Percentiles rank a stretch among this genome's conserved stretches.
Evolutionary conservation across 2,888 invertebrate species (phyloP).

Genomic region (Meandrusa payeni): DNA sequence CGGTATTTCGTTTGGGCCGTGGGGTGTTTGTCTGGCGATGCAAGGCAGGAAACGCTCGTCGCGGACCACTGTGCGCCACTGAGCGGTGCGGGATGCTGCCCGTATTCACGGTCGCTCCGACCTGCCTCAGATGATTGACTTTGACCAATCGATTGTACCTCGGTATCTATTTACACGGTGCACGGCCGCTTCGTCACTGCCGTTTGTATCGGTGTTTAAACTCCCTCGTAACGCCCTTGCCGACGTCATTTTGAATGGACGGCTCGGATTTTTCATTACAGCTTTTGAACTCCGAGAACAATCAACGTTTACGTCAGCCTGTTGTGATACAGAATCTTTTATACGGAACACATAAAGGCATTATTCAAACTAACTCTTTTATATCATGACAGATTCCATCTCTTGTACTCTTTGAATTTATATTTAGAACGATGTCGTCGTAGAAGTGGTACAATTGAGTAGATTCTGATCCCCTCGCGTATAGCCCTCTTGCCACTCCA

Average conservation of each 20-base stretch:
- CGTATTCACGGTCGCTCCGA: conserved; percentile 75
- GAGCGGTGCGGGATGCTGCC: conserved; percentile 49
- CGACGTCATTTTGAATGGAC: conserved; percentile 46
- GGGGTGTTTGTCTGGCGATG: conserved; percentile 19
- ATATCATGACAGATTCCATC: too few species aligned
- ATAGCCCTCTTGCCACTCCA: conserved; percentile 31
- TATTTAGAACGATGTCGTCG: conserved; percentile 14
- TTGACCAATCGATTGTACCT: conserved; percentile 66
- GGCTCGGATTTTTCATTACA: conserved; percentile 40
- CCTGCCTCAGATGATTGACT: conserved; percentile 72
- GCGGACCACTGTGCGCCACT: conserved; percentile 62
- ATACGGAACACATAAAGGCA: too few species aligned
- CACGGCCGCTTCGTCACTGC: conserved; percentile 47
- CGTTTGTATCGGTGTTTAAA: conserved; percentile 42
- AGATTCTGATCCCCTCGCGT: conserved; percentile 22
- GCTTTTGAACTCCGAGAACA: conserved; percentile 19
- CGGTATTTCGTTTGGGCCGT: conserved; percentile 23
- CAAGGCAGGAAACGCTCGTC: conserved; percentile 51
- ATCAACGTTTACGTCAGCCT: conserved; percentile 20
- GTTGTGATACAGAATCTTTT: conserved; percentile 16
- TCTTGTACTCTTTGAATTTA: too few species aligned
- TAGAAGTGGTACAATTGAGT: conserved; percentile 27
- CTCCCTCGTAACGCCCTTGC: conserved; percentile 51
- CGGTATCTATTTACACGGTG: conserved; percentile 58
- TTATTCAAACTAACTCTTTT: too few species aligned